Evolutionary conservation across 2,113 vertebrate genomes (phyloP), one percentile per base, ranked within the genome.

Genomic region (Phrynosoma blainvillii): DNA sequence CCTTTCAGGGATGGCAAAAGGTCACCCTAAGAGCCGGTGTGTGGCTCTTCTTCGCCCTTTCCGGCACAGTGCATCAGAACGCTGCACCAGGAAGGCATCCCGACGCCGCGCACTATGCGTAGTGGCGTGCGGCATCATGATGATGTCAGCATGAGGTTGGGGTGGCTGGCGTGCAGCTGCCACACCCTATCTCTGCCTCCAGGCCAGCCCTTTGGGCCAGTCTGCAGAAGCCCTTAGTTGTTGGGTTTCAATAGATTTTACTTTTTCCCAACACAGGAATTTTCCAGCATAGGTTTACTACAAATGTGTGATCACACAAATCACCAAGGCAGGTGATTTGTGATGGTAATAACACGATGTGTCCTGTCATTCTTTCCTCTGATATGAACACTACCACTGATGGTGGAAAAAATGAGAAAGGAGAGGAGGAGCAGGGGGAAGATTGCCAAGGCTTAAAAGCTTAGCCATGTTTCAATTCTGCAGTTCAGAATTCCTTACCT

Each of bases 281-380:
- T 85, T 88, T 89, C 52, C 82, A 62, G 56, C 74, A 85, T 14
- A 52, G 36, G 16, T 85, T 84, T 89, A 42, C 91, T 90, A 83
- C 84, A 92, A 83, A 76, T 73, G 68, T 87, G 77, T 92, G 89
- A 90, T 89, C 85, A 94, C 62, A 25, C 56, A 75, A 59, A 93
- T 93, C 73, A 74, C 2, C 7, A 59, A 68, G 36, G 54, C n/a
- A 18, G 93, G 83, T 86, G 65, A 47, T 91, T 88, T 86, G 90
- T 82, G 56, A 36, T 93, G 90, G 73, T 65, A 59, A 52, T 83
- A 18, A 82, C 90, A 52, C 25, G 86, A 65, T 85, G 65, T 90
- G 68, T 84, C 84, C 82, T 13, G 9, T 87, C 85, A 10, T 90
- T 40, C 82, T 86, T 86, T 86, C 21, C 81, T 90, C 40, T 86